These are phyloP conservation scores for Jaculus jaculus DNA, from an alignment of 2,113 vertebrate species.

Conservation along the genomic window DNA sequence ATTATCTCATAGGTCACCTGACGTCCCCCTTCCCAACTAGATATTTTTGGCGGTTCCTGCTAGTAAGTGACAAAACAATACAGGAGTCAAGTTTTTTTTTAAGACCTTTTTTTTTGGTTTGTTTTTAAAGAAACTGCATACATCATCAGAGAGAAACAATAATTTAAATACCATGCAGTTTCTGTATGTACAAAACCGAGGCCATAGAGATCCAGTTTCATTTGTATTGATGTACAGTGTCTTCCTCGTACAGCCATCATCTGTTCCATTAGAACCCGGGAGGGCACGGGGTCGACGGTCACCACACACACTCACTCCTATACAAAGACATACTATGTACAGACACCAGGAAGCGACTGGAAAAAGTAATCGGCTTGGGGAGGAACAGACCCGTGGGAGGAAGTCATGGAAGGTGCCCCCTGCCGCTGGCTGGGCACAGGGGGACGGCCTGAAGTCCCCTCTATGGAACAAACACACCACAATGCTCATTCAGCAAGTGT, in stretches of 20 bases:
- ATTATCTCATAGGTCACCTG: background rate
- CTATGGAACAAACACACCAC: slow-evolving; percentile 19
- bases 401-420: slow-evolving; percentile 64
- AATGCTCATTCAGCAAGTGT: background rate
- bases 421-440: slow-evolving; percentile 64
- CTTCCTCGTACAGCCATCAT: slow-evolving; percentile 86
- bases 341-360: slow-evolving; percentile 84
- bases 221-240: slow-evolving; percentile 88
- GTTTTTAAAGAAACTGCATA: slow-evolving; percentile 94
- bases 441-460: slow-evolving; percentile 50
- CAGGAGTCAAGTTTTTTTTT: slow-evolving; percentile 71
- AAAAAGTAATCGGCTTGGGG: slow-evolving; percentile 82
- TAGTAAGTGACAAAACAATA: slow-evolving; percentile 71
- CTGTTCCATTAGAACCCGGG: slow-evolving; percentile 86
- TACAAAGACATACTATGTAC: slow-evolving; percentile 87
- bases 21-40: background rate
- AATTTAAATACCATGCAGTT: slow-evolving; percentile 96
- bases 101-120: slow-evolving; percentile 77
- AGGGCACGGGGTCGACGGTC: slow-evolving; percentile 84
- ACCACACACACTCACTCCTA: slow-evolving; percentile 87
- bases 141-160: slow-evolving; percentile 93
- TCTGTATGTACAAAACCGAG: slow-evolving; percentile 93
- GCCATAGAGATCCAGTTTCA: slow-evolving; percentile 87
- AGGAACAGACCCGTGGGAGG: slow-evolving; percentile 66
- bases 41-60: background rate